phyloP scores from a whole-genome alignment of 2,888 invertebrate genomes.

The Parasteatoda lunata region DNA sequence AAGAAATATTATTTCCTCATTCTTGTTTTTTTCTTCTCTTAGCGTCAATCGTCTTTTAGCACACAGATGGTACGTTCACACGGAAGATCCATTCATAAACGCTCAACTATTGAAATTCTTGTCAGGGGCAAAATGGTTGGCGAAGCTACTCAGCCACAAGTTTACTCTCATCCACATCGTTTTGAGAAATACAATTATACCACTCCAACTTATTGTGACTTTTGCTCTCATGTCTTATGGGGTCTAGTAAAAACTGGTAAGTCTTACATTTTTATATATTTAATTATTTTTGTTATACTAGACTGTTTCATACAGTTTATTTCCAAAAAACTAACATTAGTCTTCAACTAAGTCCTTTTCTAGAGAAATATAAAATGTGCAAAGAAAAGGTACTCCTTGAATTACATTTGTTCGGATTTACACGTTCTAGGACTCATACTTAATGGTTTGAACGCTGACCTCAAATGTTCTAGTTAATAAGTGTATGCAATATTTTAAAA shows the following conservation, averaged over 20 bases:
- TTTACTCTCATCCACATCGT: slow-evolving; percentile 83
- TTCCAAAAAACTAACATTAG: neutral
- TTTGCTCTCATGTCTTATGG: slow-evolving; percentile 91
- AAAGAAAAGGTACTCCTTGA: too few species aligned
- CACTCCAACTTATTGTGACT: slow-evolving; percentile 90
- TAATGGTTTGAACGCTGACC: too few species aligned
- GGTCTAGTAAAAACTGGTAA: slow-evolving; percentile 85
- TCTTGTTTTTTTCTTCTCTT: slow-evolving; percentile 64
- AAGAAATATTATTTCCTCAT: neutral
- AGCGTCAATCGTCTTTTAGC: slow-evolving; percentile 89
- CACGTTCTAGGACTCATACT: too few species aligned
- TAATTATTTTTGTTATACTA: neutral
- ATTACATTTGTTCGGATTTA: too few species aligned
- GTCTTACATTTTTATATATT: slow-evolving; percentile 17
- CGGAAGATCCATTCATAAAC: slow-evolving; percentile 88
- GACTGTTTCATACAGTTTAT: slow-evolving; percentile 4
- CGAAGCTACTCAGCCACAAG: slow-evolving; percentile 70
- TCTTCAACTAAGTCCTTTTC: neutral
- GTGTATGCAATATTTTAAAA: too few species aligned
- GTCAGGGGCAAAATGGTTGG: slow-evolving; percentile 84
- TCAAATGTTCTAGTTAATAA: too few species aligned
- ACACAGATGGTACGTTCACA: slow-evolving; percentile 90
- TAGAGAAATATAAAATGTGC: too few species aligned
- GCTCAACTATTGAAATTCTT: slow-evolving; percentile 91
- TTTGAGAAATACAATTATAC: slow-evolving; percentile 91